phyloP scores from a whole-genome alignment of 2,797 vertebrate genomes.

The Podarcis siculus region DNA sequence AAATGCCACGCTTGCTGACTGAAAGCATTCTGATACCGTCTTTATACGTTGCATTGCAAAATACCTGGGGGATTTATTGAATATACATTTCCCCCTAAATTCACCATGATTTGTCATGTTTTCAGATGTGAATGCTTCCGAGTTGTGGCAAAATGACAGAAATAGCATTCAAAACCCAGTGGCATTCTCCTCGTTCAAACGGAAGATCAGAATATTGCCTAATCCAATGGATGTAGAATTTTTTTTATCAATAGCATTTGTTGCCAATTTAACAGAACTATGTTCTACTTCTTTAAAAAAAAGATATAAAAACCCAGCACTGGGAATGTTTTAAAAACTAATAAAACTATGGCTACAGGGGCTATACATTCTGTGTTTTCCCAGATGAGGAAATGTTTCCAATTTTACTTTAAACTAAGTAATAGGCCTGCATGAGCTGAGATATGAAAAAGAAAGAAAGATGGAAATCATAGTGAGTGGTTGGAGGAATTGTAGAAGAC shows the following conservation, averaged over 20 bases:
- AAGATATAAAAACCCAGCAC: neutral
- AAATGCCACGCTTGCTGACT: constrained; percentile 13
- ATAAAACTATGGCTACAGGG: constrained; percentile 8
- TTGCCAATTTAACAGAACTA: constrained; percentile 4
- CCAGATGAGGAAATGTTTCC: constrained; percentile 2
- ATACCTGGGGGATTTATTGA: constrained; percentile 34
- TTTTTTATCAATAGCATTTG: constrained; percentile 8
- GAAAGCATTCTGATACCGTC: constrained; percentile 6
- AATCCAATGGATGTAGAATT: constrained; percentile 7
- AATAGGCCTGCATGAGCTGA: neutral
- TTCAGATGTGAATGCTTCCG: constrained; percentile 42
- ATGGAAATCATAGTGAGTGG: neutral
- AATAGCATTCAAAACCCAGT: constrained; percentile 45
- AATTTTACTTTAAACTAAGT: constrained; percentile 8
- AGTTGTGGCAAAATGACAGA: constrained; percentile 32
- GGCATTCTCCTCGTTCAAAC: neutral
- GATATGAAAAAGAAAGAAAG: neutral
- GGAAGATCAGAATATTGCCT: constrained; percentile 1
- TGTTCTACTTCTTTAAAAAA: neutral
- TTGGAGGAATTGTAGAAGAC: neutral
- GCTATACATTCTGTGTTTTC: neutral
- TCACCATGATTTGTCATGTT: neutral
- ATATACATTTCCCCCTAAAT: constrained; percentile 25
- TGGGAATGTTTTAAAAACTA: constrained; percentile 31
- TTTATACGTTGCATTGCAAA: constrained; percentile 37